Conservation (phyloP, 2,888 invertebrate species). For the Mystacides longicornis region DNA sequence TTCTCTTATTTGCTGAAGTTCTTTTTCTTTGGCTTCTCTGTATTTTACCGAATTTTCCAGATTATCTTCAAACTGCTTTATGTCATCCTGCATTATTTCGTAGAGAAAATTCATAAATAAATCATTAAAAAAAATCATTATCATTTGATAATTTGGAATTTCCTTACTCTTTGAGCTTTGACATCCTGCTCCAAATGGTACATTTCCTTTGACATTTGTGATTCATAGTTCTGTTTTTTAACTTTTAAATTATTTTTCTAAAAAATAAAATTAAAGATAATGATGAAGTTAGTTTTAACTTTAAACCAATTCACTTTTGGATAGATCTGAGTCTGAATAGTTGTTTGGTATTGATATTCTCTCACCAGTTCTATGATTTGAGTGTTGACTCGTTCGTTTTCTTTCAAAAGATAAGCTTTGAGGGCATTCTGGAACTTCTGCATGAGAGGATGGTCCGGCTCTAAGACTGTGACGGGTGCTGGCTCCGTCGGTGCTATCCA, state of each 20-base stretch:
- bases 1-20: constrained; percentile 9
- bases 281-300: too few relatives aligned
- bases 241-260: constrained; percentile 21
- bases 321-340: too few relatives aligned
- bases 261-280: constrained; percentile 12
- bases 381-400: constrained; percentile 55
- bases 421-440: constrained; percentile 64
- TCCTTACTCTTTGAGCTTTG: constrained; percentile 19
- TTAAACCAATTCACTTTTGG: too few relatives aligned
- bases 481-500: constrained; percentile 10
- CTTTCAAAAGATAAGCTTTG: constrained; percentile 55
- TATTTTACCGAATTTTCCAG: constrained; percentile 11
- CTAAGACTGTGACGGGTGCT: constrained; percentile 47
- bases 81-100: constrained; percentile 11
- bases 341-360: too few relatives aligned
- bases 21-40: constrained; percentile 12
- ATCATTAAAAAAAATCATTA: neutral
- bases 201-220: constrained; percentile 20
- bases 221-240: constrained; percentile 18
- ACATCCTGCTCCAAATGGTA: constrained; percentile 22
- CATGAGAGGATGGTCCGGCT: constrained; percentile 67
- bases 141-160: neutral
- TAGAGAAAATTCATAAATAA: neutral
- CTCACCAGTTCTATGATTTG: constrained; percentile 61
- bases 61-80: constrained; percentile 17